Evolutionary conservation across 2,797 vertebrate species (phyloP).

Genomic region (Sebastolobus alascanus): DNA sequence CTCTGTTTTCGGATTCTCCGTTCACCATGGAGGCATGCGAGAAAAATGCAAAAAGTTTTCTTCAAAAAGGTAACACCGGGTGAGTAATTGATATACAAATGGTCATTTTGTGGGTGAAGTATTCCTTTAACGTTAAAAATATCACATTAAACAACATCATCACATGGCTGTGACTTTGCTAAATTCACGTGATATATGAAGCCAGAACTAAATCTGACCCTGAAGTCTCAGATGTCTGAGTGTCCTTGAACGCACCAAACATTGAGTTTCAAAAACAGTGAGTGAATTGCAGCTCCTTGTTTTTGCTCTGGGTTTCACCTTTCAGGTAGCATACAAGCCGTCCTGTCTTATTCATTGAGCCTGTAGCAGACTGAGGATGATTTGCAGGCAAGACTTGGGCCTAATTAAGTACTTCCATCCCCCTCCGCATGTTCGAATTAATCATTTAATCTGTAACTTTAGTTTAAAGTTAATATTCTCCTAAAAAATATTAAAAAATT

Average conservation of each 20-base stretch:
- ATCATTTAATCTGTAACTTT: background rate
- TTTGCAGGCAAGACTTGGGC: background rate
- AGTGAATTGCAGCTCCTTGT: background rate
- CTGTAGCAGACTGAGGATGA: background rate
- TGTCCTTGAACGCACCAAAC: conserved; percentile 1
- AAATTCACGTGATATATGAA: background rate
- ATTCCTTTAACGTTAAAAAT: background rate
- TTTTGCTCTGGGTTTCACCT: background rate
- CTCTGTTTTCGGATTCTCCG: no score
- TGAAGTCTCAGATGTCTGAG: background rate
- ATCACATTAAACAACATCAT: background rate
- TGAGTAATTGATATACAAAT: background rate
- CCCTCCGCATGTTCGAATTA: background rate
- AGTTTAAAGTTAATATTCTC: background rate
- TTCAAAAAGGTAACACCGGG: background rate
- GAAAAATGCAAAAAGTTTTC: no score
- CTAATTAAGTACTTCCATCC: background rate
- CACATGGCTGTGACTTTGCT: background rate
- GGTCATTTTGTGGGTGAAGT: background rate
- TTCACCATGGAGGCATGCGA: no score
- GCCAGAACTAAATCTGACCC: background rate
- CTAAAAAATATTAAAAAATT: background rate
- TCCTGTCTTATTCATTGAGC: background rate
- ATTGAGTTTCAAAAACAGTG: background rate
- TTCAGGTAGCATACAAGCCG: background rate